Base-by-base conservation (phyloP, 2,888 invertebrate genomes). In the Diarsia brunnea region DNA sequence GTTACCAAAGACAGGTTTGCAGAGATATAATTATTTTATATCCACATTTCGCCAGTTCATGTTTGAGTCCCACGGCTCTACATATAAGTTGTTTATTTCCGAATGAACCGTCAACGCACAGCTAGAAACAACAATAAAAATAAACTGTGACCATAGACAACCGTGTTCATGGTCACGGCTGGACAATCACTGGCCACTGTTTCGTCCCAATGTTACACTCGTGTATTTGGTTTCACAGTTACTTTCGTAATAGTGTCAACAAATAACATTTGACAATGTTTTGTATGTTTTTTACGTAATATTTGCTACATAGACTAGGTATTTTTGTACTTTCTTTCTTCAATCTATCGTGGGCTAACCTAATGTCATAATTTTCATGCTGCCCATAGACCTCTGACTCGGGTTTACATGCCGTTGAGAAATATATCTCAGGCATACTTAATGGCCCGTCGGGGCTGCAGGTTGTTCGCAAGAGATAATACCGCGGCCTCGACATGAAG, bases 81-180 rank as follows among this genome's bases (percentile, higher is more conserved):
- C 14, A 24, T 24, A 24, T 7, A 14, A 4, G 14, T 61, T 38
- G 21, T 7, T 61, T 45, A 11, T 24, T 43, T 43, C n/a, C n/a
- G 21, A 63, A 8, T 43, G 43, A 43, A 43, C 14, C 14, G 19
- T 16, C 69, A 27, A n/a, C 55, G 24, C 16, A 31, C 38, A 60
- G n/a, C 27, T 49, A 24, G 21, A 27, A 38, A 68, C 27, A 77
- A 61, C 61, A 21, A 49, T 49, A 65, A 65, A n/a, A 58, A 58
- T 19, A 66, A 45, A 51, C 24, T 24, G 4, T 43, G 19, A 49
- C n/a, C 51, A 55, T 11, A 51, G n/a, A n/a, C 11, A 21, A 4
- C 65, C 43, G 69, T 47, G 67, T 53, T 73, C 81, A 79, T 70
- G 81, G 81, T 84, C 84, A 84, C 67, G 74, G 60, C 73, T 84